Percentiles rank a stretch among this genome's conserved stretches.
Conservation (phyloP, 2,888 invertebrate genomes). For the Eupithecia tripunctaria region DNA sequence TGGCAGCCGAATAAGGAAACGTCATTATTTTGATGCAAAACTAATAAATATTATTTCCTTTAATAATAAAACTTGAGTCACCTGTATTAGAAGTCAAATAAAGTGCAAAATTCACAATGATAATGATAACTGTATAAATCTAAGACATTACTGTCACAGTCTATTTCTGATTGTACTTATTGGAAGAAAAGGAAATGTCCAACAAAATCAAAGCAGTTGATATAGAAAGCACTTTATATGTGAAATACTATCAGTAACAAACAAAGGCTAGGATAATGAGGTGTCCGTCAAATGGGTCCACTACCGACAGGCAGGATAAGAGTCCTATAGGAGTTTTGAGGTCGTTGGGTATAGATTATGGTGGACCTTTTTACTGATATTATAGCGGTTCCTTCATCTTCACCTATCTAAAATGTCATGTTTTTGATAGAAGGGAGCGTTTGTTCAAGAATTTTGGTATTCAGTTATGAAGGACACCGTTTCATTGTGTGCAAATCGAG, state of each 20-base stretch:
- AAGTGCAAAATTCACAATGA: background rate
- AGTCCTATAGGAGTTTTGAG: slow-evolving; percentile 31
- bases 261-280: slow-evolving; percentile 34
- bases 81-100: background rate
- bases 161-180: background rate
- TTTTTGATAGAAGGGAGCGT: too few relatives aligned
- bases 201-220: background rate
- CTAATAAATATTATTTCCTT: background rate
- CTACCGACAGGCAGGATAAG: slow-evolving; percentile 35
- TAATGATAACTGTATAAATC: background rate
- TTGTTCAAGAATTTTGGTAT: too few relatives aligned
- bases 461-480: too few relatives aligned
- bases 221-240: slow-evolving; percentile 1
- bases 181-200: slow-evolving; percentile 8
- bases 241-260: slow-evolving; percentile 12
- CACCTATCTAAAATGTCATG: too few relatives aligned
- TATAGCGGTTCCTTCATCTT: background rate
- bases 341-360: slow-evolving; percentile 1
- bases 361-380: background rate
- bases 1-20: background rate
- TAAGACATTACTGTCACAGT: background rate
- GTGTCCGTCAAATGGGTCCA: slow-evolving; percentile 30
- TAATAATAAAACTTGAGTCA: background rate
- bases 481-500: too few relatives aligned
- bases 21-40: background rate